Conservation (phyloP, 2,888 invertebrate species). For the Meteorus cinctellus region DNA sequence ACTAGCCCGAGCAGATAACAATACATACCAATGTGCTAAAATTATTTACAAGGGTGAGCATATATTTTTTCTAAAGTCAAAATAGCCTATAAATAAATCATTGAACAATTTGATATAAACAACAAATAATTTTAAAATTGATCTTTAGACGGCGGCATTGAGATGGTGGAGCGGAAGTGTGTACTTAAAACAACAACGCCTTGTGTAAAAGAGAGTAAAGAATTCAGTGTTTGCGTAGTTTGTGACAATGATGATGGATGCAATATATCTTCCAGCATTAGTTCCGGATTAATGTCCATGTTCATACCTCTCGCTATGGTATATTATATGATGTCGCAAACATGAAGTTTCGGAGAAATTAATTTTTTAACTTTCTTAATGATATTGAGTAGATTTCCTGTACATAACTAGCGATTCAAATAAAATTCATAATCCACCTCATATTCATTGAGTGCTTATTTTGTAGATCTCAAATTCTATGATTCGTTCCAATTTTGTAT, state of each 20-base stretch:
- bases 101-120: too few species aligned
- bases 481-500: too few species aligned
- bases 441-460: neutral
- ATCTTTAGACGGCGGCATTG: too few species aligned
- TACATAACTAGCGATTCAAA: neutral
- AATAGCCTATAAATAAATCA: too few species aligned
- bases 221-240: neutral
- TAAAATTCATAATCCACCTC: neutral
- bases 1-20: neutral
- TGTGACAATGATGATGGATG: slow-evolving; percentile 1
- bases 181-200: neutral
- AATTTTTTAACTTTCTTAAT: neutral
- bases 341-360: neutral
- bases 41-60: neutral
- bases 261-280: neutral
- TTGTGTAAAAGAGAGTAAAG: neutral
- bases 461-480: neutral
- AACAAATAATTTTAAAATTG: too few species aligned
- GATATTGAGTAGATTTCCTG: neutral
- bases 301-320: neutral
- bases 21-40: neutral
- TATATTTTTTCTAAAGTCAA: too few species aligned
- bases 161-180: neutral
- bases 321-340: neutral
- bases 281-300: neutral